Percentiles rank a stretch among this genome's conserved stretches.
These are phyloP conservation scores for Apolygus lucorum DNA, from an alignment of 1,140 invertebrate species.

Conservation along the genomic window DNA sequence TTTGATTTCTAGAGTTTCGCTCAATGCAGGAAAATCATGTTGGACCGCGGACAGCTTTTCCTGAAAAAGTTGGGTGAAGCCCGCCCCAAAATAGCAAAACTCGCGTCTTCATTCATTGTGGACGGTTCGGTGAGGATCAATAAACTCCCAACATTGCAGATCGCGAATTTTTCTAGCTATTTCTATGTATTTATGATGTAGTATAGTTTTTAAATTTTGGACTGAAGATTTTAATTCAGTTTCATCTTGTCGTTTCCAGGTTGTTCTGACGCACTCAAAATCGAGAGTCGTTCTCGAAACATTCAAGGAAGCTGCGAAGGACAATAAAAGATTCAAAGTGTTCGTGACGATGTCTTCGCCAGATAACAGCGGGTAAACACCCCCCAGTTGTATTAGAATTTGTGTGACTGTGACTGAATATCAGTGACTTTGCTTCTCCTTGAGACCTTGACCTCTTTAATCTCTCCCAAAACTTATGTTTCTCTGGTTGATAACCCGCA, in stretches of 20 bases:
- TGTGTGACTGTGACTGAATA: too few species aligned
- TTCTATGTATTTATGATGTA: too few species aligned
- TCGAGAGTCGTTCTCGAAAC: constrained; percentile 87
- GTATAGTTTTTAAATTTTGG: too few species aligned
- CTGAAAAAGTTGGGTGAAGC: constrained; percentile 64
- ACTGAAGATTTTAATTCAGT: too few species aligned
- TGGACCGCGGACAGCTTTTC: constrained; percentile 72
- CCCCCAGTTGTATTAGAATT: too few species aligned
- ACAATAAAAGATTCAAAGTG: constrained; percentile 79
- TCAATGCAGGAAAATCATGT: constrained; percentile 76
- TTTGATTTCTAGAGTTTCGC: constrained; percentile 81
- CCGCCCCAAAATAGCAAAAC: constrained; percentile 72
- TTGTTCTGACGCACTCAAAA: constrained; percentile 81
- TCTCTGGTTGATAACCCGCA: too few species aligned
- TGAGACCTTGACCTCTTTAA: too few species aligned
- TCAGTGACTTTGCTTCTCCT: too few species aligned
- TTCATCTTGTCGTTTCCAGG: constrained; percentile 50
- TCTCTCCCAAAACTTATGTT: too few species aligned
- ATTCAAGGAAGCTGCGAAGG: constrained; percentile 66
- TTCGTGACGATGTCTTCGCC: constrained; percentile 81
- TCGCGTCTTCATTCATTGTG: constrained; percentile 71
- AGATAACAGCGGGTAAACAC: constrained; percentile 67
- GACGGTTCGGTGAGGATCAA: constrained; percentile 77
- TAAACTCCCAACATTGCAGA: too few species aligned
- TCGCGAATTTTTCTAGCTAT: too few species aligned